A percentile compares a stretch with the other conserved stretches of the same genome.
Conservation (phyloP, 2,113 vertebrate species). For the Dipodomys stephensi region DNA sequence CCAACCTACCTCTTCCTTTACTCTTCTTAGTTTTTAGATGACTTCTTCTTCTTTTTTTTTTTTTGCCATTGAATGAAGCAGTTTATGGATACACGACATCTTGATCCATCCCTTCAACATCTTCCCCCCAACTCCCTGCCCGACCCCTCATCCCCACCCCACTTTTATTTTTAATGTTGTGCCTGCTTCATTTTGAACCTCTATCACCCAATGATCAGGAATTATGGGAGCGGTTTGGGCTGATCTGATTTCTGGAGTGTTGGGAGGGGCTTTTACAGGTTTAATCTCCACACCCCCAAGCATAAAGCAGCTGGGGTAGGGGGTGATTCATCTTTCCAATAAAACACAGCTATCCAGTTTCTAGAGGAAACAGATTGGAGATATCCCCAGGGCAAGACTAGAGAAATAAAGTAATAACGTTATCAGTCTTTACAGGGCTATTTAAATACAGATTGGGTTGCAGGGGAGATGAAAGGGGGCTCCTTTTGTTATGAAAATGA, state of each 20-base stretch:
- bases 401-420: constrained; percentile 75
- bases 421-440: constrained; percentile 76
- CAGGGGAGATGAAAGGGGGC: constrained; percentile 69
- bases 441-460: constrained; percentile 78
- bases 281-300: background rate
- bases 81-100: too few relatives aligned
- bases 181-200: background rate
- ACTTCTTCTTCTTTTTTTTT: too few relatives aligned
- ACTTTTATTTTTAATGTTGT: background rate
- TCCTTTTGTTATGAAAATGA: constrained; percentile 81
- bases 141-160: too few relatives aligned
- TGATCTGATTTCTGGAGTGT: background rate
- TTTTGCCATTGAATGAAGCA: too few relatives aligned
- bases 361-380: constrained; percentile 60
- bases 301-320: background rate
- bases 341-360: constrained; percentile 54
- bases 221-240: too few relatives aligned
- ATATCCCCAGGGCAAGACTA: constrained; percentile 44
- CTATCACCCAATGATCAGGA: background rate
- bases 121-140: too few relatives aligned
- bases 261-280: background rate
- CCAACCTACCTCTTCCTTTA: too few relatives aligned
- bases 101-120: too few relatives aligned
- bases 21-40: too few relatives aligned
- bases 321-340: constrained; percentile 61